These are phyloP conservation scores for Tinamus guttatus DNA, from an alignment of 2,113 vertebrate species.

Conservation along the genomic window DNA sequence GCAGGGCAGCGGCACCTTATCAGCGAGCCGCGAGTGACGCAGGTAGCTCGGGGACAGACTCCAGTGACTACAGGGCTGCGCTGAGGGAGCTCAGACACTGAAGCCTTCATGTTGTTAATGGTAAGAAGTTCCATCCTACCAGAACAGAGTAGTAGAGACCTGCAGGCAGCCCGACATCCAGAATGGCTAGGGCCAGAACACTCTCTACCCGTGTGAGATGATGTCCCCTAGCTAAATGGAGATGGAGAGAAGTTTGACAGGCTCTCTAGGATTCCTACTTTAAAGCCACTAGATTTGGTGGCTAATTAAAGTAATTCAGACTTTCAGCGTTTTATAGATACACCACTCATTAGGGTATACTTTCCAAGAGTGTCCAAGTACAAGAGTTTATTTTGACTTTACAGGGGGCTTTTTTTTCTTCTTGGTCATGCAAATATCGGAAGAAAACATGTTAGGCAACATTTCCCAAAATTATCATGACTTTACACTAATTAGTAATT, in stretches of 20 bases:
- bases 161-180: too few relatives aligned
- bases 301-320: not conserved
- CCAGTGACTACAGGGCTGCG: not conserved
- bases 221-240: not conserved
- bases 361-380: not conserved
- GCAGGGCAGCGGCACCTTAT: not conserved
- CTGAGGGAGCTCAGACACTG: not conserved
- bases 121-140: not conserved
- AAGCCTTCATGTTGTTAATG: not conserved
- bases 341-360: not conserved
- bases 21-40: fast-evolving
- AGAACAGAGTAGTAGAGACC: not conserved
- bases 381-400: not conserved
- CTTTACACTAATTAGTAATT: not conserved
- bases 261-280: not conserved
- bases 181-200: not conserved
- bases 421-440: not conserved
- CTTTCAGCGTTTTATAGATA: not conserved
- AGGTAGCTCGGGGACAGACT: not conserved
- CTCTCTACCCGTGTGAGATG: not conserved
- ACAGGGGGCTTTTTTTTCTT: not conserved
- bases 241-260: not conserved
- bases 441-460: not conserved
- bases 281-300: not conserved
- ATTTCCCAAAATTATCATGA: not conserved